phyloP scores from a whole-genome alignment of 92 coral and sea anemone genomes.

The Pocillopora grandis region DNA sequence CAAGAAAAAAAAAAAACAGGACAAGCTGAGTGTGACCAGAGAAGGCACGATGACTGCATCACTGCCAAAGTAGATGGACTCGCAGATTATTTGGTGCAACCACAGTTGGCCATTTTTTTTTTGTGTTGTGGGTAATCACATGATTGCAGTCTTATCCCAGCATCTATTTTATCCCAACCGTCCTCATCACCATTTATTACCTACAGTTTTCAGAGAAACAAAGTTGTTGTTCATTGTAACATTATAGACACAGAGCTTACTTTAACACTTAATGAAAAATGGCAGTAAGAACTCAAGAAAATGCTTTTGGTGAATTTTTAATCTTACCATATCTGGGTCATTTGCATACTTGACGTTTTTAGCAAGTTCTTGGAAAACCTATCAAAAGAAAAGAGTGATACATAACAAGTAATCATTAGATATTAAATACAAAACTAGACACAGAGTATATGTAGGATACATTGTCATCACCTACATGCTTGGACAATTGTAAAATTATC shows the following conservation, averaged over 20 bases:
- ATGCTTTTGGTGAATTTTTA: neutral
- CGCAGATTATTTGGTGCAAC: neutral
- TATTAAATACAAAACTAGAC: no score
- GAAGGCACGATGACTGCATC: no score
- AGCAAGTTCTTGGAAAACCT: slow-evolving; percentile 76
- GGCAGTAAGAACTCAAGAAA: neutral
- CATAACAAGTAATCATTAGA: no score
- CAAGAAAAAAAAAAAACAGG: no score
- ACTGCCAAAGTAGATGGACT: no score
- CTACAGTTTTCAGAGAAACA: slow-evolving; percentile 4
- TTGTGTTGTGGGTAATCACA: slow-evolving; percentile 12
- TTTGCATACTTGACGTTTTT: slow-evolving; percentile 84
- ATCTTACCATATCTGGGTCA: slow-evolving; percentile 70
- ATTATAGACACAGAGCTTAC: neutral
- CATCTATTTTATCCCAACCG: slow-evolving; percentile 17
- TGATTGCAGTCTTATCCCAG: slow-evolving; percentile 7
- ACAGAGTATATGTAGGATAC: no score
- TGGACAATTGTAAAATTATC: no score
- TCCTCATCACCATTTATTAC: slow-evolving; percentile 1
- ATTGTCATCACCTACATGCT: no score
- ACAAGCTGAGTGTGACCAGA: no score
- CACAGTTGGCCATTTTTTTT: neutral
- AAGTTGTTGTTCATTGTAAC: neutral
- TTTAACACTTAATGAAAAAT: neutral
- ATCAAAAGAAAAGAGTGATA: neutral